Evolutionary conservation across 2,888 invertebrate species (phyloP).

Genomic region (Holacanthella duospinosa): DNA sequence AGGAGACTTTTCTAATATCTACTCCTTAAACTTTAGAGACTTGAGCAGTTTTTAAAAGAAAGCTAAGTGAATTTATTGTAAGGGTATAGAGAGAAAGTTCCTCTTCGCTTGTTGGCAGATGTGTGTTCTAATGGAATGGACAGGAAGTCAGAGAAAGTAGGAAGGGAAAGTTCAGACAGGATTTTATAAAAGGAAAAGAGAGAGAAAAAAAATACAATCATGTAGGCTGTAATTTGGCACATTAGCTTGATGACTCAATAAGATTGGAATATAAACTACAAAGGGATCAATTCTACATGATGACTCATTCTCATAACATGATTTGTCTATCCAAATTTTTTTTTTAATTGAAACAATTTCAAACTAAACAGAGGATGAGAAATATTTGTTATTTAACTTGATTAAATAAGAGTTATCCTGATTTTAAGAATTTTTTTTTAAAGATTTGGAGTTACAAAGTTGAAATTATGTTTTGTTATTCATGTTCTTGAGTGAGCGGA

Average conservation of each 20-base stretch:
- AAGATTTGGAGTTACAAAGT: too few species aligned
- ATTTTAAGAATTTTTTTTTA: too few species aligned
- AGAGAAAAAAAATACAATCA: too few species aligned
- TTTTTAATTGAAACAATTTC: too few species aligned
- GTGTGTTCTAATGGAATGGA: background rate
- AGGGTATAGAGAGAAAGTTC: background rate
- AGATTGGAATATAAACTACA: conserved; percentile 14
- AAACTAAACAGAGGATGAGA: too few species aligned
- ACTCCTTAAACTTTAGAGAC: background rate
- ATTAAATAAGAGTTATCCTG: too few species aligned
- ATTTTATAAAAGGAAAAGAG: background rate
- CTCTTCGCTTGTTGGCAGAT: background rate
- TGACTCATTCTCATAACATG: too few species aligned
- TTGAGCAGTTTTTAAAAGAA: background rate
- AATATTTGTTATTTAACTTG: too few species aligned
- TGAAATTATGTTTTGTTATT: too few species aligned
- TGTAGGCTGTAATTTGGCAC: conserved; percentile 13
- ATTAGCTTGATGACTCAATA: conserved; percentile 21
- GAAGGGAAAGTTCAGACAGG: background rate
- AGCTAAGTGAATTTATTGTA: conserved; percentile 6
- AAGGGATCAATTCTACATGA: too few species aligned
- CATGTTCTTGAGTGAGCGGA: too few species aligned
- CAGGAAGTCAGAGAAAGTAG: background rate
- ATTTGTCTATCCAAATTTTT: too few species aligned
- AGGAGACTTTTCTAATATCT: background rate